phyloP scores from a whole-genome alignment of 2,113 vertebrate species.

The Callipepla squamata region DNA sequence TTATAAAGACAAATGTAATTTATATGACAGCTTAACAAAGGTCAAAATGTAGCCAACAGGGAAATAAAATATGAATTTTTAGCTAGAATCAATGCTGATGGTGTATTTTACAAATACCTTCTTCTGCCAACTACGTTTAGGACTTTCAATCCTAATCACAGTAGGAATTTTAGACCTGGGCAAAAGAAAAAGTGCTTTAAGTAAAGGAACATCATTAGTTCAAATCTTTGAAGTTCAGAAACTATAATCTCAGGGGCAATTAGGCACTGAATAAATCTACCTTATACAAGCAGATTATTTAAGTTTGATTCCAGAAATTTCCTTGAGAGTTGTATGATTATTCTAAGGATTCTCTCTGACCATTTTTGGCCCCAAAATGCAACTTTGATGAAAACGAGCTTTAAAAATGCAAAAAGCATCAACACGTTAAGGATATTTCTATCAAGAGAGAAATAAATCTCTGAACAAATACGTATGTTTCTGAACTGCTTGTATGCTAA shows the following conservation, averaged over 20 bases:
- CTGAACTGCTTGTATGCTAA: not conserved
- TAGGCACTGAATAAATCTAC: slow-evolving; percentile 19
- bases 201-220: slow-evolving; percentile 36
- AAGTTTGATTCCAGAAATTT: slow-evolving; percentile 32
- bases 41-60: slow-evolving; percentile 38
- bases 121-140: not conserved
- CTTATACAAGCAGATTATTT: slow-evolving; percentile 28
- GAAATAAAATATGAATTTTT: slow-evolving; percentile 29
- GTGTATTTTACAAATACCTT: slow-evolving; percentile 16
- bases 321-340: not conserved
- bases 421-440: not conserved
- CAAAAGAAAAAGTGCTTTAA: slow-evolving; percentile 35
- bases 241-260: slow-evolving; percentile 44
- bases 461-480: not conserved
- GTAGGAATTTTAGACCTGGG: not conserved
- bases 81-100: slow-evolving; percentile 20
- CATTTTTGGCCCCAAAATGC: not conserved
- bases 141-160: not conserved
- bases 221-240: slow-evolving; percentile 57
- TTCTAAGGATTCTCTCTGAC: not conserved
- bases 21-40: slow-evolving; percentile 52
- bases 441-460: not conserved
- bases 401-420: not conserved
- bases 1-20: slow-evolving; percentile 54
- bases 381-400: not conserved